Base-by-base conservation (phyloP, 2,888 invertebrate species). In the Neria commutata region DNA sequence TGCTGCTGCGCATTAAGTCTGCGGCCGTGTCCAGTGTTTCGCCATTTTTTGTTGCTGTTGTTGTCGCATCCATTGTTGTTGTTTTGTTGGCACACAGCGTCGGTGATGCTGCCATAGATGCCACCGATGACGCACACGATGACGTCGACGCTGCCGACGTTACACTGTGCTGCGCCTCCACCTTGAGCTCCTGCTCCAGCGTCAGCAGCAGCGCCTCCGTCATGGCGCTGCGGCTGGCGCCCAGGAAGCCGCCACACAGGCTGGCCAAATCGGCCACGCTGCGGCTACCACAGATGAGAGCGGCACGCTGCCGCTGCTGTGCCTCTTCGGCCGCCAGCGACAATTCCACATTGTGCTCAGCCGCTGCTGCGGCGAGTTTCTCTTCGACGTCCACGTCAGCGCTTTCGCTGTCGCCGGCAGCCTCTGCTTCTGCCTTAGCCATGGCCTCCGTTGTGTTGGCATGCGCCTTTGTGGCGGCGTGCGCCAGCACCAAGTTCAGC, bases 1-100 rank as follows among this genome's bases (percentile, higher is more conserved):
- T 68, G 54, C 73, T 62, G 60, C 71, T 72, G 62, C 72, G 71
- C 71, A 72, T 72, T 45, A 72, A 63, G 54, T 72, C 73, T 60
- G 72, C 73, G 40, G 65, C 69, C 45, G 65, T 59, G 63, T 73
- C 70, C 45, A 68, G 33, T 33, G 55, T n/a, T 16, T 14, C 21
- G 16, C 14, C 37, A 16, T 14, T 8, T 24, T 51, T 21, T 25
- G 61, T 46, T 40, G 62, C 51, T 29, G 55, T 14, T 21, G 55
- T 37, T 40, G 54, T 16, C 21, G 11, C 61, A 42, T 58, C 54
- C 23, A 55, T 49, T 53, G 49, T 54, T 49, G 53, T 45, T 50
- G 45, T 34, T 57, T 51, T n/a, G 14, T 8, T 42, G 25, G 26
- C 49, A 49, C 26, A 51, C 57, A 8, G 19, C 55, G 16, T 21